phyloP scores from a whole-genome alignment of 2,797 vertebrate species.

The Todus mexicanus region DNA sequence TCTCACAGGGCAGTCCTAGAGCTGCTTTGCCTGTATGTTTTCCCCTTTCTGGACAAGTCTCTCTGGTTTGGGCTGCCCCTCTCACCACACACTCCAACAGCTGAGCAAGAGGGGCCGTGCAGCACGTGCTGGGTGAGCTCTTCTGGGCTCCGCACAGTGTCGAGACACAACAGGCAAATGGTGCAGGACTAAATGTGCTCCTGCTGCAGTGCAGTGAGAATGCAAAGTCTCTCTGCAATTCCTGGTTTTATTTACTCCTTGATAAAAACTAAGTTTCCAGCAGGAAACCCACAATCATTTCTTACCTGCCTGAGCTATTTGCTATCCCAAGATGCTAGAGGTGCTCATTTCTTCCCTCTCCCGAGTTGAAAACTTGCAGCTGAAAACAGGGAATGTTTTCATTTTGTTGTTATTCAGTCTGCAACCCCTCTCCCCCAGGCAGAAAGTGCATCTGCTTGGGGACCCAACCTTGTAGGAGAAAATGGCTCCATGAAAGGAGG shows the following conservation, averaged over 20 bases:
- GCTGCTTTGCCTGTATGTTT: not conserved
- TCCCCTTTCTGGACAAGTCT: not conserved
- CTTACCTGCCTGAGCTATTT: not conserved
- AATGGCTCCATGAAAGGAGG: not conserved
- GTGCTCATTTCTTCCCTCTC: not conserved
- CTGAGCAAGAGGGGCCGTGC: not conserved
- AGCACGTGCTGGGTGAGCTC: not conserved
- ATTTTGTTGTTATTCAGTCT: not conserved
- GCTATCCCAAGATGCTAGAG: not conserved
- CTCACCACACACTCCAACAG: not conserved
- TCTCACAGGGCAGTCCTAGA: not conserved
- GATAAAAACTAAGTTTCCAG: not conserved
- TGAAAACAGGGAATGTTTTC: not conserved
- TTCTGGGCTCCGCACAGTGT: not conserved
- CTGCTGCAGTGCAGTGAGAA: not conserved
- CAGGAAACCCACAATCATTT: not conserved
- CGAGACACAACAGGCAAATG: accelerated
- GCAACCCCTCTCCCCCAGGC: not conserved
- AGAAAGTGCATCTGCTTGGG: not conserved
- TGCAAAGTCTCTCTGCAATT: not conserved
- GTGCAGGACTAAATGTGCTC: not conserved
- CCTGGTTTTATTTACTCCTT: not conserved
- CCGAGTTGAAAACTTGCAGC: not conserved
- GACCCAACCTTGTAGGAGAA: not conserved
- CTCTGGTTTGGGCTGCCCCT: not conserved